Conservation (phyloP, 2,888 invertebrate species). For the Dione vanillae region DNA sequence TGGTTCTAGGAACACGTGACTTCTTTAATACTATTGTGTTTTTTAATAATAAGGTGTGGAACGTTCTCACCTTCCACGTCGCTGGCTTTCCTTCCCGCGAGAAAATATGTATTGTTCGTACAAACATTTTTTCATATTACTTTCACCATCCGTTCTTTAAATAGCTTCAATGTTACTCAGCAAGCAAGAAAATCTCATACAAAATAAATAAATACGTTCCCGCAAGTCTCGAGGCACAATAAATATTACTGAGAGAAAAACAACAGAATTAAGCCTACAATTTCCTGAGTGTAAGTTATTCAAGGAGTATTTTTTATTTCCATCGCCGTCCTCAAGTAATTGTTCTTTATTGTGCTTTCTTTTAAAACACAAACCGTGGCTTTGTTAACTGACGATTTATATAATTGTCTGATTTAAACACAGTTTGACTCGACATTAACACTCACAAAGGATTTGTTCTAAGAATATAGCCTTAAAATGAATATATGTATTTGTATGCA, state of each 20-base stretch:
- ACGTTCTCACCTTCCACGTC: not conserved
- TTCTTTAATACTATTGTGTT: not conserved
- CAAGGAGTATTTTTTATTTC: constrained; percentile 30
- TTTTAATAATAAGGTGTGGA: constrained; percentile 3
- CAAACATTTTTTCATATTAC: constrained; percentile 19
- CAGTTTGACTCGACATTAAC: constrained; percentile 3
- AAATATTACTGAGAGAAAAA: constrained; percentile 29
- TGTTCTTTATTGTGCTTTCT: constrained; percentile 34
- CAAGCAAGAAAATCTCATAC: constrained; percentile 12
- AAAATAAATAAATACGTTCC: constrained; percentile 24
- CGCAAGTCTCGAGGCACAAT: constrained; percentile 25
- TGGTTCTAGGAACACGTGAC: constrained; percentile 17
- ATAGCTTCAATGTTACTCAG: constrained; percentile 17
- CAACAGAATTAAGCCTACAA: constrained; percentile 29
- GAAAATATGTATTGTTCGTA: constrained; percentile 1
- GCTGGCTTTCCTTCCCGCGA: not conserved
- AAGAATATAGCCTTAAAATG: not conserved
- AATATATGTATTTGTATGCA: not conserved
- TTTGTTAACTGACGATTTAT: constrained; percentile 28
- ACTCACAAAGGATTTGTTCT: not conserved
- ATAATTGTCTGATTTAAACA: constrained; percentile 12
- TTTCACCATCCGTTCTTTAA: constrained; percentile 6
- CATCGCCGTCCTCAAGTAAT: constrained; percentile 32
- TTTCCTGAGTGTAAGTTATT: constrained; percentile 36
- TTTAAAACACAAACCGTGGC: constrained; percentile 22